Evolutionary conservation across 2,113 vertebrate species (phyloP), one percentile per base, ranked within the genome.

Genomic region (Hemiscyllium ocellatum): DNA sequence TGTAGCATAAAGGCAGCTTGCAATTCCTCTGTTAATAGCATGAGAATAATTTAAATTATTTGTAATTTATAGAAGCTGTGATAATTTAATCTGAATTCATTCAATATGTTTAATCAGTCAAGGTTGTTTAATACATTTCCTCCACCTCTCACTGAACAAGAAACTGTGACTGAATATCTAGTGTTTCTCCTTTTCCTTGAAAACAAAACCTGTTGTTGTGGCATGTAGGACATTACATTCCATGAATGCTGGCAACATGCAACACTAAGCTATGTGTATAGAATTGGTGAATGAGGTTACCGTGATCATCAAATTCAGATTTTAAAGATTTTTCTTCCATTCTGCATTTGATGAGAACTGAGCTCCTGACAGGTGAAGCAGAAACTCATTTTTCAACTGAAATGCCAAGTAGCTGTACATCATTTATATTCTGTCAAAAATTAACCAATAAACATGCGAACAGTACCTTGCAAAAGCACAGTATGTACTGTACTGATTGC

Each of bases 351-450:
- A 98, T 98, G 98, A 98, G 98, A 98, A 98, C 98, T 97, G 98
- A 97, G 97, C 97, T 97, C 98, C 98, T 98, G 98, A 98, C 98
- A 98, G 98, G 98, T 98, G 98, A 99, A 98, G 98, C 99, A 99
- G 98, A 99, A 99, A 99, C 97, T 98, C 98, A 98, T 99, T 99
- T 99, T 98, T 99, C 98, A 99, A 98, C 98, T 98, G 98, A 99
- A 99, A 99, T 99, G 99, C 98, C 99, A 99, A 98, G 98, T 98
- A 98, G 98, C 99, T 98, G 98, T 98, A 98, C 98, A 98, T 98
- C 98, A 98, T 98, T 95, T 98, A 99, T 98, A 98, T 98, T 98
- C 98, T 98, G 98, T 98, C 98, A 98, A 98, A 95, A 99, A 98
- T 98, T 98, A 99, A 99, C 98, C 98, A 98, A 72, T 95, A 95